Conservation (phyloP, 2,888 invertebrate genomes). For the Netelia inedita region DNA sequence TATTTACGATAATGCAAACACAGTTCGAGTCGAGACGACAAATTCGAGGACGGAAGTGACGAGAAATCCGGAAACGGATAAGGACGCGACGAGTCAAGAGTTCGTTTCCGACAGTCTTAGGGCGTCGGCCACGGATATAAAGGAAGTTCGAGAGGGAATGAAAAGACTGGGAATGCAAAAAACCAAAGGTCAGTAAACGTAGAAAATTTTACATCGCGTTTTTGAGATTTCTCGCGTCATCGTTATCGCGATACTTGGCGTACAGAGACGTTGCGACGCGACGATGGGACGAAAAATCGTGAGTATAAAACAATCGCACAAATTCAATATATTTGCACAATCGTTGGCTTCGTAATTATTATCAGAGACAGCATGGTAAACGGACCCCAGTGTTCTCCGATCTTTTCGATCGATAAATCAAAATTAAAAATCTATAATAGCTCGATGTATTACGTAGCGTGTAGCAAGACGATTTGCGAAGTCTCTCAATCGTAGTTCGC, state of each 20-base stretch:
- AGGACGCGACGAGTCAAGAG: constrained; percentile 87
- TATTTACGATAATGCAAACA: constrained; percentile 62
- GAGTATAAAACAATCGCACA: constrained; percentile 50
- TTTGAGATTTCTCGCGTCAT: no score
- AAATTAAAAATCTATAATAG: constrained; percentile 9
- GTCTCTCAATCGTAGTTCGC: constrained; percentile 67
- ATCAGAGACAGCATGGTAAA: constrained; percentile 63
- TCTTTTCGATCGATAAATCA: constrained; percentile 17
- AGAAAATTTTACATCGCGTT: no score
- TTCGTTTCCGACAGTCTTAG: constrained; percentile 92
- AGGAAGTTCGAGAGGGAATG: constrained; percentile 92
- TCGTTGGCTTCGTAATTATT: constrained; percentile 30
- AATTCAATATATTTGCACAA: constrained; percentile 39
- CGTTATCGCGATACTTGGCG: not conserved
- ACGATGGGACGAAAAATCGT: constrained; percentile 26
- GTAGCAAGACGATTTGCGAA: constrained; percentile 61
- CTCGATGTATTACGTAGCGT: constrained; percentile 68
- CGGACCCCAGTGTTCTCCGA: constrained; percentile 57
- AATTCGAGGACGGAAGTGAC: constrained; percentile 40
- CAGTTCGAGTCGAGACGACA: constrained; percentile 77
- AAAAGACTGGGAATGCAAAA: constrained; percentile 89
- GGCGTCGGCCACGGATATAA: constrained; percentile 89
- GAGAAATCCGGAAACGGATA: constrained; percentile 45
- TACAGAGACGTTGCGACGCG: not conserved
- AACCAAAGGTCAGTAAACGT: constrained; percentile 86